Percentiles rank a stretch among this genome's conserved stretches.
Evolutionary conservation across 37 sponge, comb jelly and placozoan species (phyloP).

Genomic region (Cladorhizidae sp.): DNA sequence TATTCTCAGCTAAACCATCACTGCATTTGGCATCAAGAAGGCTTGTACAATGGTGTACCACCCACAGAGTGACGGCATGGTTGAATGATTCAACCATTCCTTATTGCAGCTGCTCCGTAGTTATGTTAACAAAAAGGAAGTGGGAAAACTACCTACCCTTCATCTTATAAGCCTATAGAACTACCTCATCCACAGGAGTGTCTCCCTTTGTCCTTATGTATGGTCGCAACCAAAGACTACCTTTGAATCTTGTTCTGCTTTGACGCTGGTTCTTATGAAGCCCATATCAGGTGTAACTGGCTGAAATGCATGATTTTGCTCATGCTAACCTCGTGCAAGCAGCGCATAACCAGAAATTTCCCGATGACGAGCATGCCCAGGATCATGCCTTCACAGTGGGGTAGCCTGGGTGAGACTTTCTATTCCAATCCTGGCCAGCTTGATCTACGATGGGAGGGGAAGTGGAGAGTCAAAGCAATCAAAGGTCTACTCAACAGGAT

Average conservation of each 20-base stretch:
- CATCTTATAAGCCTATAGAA: constrained; percentile 56
- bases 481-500: too few relatives aligned
- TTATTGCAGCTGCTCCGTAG: constrained; percentile 55
- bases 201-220: constrained; percentile 69
- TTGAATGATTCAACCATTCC: constrained; percentile 53
- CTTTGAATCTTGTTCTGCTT: background rate
- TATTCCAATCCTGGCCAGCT: too few relatives aligned
- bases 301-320: constrained; percentile 38
- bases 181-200: constrained; percentile 47
- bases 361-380: too few relatives aligned
- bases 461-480: too few relatives aligned
- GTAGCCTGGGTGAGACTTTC: too few relatives aligned
- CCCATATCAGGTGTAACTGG: constrained; percentile 8
- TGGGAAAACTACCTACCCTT: constrained; percentile 68
- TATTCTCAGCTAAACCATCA: constrained; percentile 29
- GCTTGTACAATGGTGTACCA: constrained; percentile 58
- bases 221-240: constrained; percentile 37
- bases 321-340: background rate
- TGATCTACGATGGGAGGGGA: too few relatives aligned
- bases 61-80: constrained; percentile 70
- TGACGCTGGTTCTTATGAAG: constrained; percentile 24
- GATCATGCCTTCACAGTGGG: too few relatives aligned
- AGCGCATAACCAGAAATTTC: too few relatives aligned
- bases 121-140: constrained; percentile 49
- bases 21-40: constrained; percentile 57